Conservation (phyloP, 2,888 invertebrate species). For the Spatulosminthurus flaviceps region DNA sequence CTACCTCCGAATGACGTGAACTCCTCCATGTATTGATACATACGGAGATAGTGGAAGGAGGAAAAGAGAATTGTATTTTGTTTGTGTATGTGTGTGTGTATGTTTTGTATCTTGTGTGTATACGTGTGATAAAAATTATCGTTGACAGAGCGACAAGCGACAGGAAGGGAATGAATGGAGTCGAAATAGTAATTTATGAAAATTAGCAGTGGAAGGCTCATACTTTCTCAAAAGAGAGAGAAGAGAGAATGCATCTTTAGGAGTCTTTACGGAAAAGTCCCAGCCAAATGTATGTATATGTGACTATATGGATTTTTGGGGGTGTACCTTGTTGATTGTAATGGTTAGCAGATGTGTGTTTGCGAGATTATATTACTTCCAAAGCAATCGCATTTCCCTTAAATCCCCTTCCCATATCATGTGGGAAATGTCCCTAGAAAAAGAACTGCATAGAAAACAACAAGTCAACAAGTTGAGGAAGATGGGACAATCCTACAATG, state of each 20-base stretch:
- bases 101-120: background rate
- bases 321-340: conserved; percentile 58
- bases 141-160: conserved; percentile 23
- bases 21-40: no score
- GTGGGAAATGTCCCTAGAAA: conserved; percentile 8
- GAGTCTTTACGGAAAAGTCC: background rate
- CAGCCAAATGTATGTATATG: background rate
- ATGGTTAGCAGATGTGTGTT: conserved; percentile 57
- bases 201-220: conserved; percentile 44
- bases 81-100: background rate
- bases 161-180: conserved; percentile 26
- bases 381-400: conserved; percentile 42
- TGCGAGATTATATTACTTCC: conserved; percentile 44
- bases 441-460: background rate
- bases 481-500: background rate
- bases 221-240: background rate
- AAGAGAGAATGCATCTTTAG: background rate
- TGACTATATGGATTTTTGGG: conserved; percentile 32
- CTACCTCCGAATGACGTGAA: background rate
- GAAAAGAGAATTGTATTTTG: conserved; percentile 20
- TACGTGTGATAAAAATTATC: conserved; percentile 26
- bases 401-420: conserved; percentile 36
- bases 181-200: conserved; percentile 46
- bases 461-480: conserved; percentile 10
- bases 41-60: conserved; percentile 32